phyloP scores from a whole-genome alignment of 2,113 vertebrate genomes.

The Spea multiplicata region DNA sequence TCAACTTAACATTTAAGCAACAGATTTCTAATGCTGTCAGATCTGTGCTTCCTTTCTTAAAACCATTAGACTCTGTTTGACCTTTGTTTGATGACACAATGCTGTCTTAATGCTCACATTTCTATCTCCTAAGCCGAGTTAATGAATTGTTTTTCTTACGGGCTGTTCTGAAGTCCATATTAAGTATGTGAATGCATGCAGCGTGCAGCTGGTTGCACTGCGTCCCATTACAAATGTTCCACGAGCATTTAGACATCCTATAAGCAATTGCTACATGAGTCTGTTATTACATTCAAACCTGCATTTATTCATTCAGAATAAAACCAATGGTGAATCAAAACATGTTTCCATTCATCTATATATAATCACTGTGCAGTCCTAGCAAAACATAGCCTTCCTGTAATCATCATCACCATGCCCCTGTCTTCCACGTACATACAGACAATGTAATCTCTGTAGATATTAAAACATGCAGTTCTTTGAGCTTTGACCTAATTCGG shows the following conservation, averaged over 20 bases:
- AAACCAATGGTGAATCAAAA: neutral
- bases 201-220: constrained; percentile 47
- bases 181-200: constrained; percentile 43
- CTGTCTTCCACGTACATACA: too few species aligned
- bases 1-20: constrained; percentile 36
- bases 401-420: too few species aligned
- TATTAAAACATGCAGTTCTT: too few species aligned
- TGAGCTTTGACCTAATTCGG: too few species aligned
- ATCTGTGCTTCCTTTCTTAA: constrained; percentile 41
- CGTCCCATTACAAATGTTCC: constrained; percentile 15
- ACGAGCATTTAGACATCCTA: constrained; percentile 29
- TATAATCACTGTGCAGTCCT: too few species aligned
- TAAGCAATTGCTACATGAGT: neutral
- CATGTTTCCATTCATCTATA: too few species aligned
- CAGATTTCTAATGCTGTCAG: constrained; percentile 48
- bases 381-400: too few species aligned
- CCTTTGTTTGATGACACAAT: constrained; percentile 47
- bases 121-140: constrained; percentile 44
- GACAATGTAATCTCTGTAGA: too few species aligned
- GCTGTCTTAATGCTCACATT: constrained; percentile 45
- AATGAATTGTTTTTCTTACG: constrained; percentile 48
- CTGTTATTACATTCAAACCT: constrained; percentile 3
- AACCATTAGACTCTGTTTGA: constrained; percentile 47
- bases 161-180: constrained; percentile 42
- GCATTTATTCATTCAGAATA: neutral